These are phyloP conservation scores for Argynnis bischoffii DNA, from an alignment of 2,888 invertebrate species.

Conservation along the genomic window DNA sequence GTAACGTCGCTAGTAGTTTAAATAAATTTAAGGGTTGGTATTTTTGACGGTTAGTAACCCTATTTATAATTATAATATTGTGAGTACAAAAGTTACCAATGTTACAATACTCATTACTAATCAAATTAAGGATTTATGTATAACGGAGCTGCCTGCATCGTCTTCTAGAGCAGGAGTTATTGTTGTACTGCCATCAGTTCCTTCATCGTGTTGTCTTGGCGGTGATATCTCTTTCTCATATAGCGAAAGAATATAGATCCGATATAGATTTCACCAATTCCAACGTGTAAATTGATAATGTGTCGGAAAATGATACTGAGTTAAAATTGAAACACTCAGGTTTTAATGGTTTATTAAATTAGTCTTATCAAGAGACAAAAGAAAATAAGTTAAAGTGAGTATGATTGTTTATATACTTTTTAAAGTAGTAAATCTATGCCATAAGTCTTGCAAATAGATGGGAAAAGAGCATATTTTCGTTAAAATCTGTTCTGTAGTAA, in stretches of 20 bases:
- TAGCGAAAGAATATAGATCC: slow-evolving; percentile 74
- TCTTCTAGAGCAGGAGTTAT: slow-evolving; percentile 9
- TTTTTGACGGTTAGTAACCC: background rate
- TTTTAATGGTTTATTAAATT: slow-evolving; percentile 79
- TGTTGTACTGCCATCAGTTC: background rate
- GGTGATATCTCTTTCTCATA: slow-evolving; percentile 77
- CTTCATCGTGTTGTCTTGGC: slow-evolving; percentile 37
- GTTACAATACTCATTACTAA: slow-evolving; percentile 6
- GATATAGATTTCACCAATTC: slow-evolving; percentile 48
- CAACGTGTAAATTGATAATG: slow-evolving; percentile 48
- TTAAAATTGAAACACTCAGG: slow-evolving; percentile 55
- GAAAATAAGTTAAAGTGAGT: slow-evolving; percentile 68
- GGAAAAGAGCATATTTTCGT: too few species aligned
- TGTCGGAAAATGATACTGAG: slow-evolving; percentile 35
- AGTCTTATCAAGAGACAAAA: slow-evolving; percentile 72
- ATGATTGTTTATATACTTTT: too few species aligned
- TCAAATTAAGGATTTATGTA: slow-evolving; percentile 12
- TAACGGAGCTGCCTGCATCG: background rate
- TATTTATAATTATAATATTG: background rate
- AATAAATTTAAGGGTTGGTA: background rate
- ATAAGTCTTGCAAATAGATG: too few species aligned
- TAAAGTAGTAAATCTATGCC: too few species aligned
- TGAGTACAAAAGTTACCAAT: background rate
- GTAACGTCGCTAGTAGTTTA: too few species aligned
- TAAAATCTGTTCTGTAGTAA: too few species aligned